A percentile compares a stretch with the other conserved stretches of the same genome.
These are phyloP conservation scores for Trichoplusia ni DNA, from an alignment of 1,140 invertebrate species.

Conservation along the genomic window DNA sequence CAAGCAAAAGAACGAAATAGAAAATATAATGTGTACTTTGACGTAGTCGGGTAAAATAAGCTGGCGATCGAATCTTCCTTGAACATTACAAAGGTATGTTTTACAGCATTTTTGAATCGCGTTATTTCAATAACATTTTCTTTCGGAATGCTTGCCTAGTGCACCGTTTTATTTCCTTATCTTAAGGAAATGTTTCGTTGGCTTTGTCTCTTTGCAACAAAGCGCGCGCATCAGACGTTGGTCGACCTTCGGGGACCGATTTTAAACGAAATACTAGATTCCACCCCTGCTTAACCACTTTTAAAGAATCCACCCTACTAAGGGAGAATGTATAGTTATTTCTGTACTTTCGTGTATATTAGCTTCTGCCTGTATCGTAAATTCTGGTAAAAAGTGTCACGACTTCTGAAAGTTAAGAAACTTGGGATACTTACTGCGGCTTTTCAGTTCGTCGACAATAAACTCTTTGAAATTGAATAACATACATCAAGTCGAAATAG, in stretches of 20 bases:
- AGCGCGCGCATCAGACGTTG: slow-evolving; percentile 41
- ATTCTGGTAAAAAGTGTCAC: slow-evolving; percentile 36
- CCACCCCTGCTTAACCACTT: slow-evolving; percentile 39
- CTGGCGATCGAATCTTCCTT: no score
- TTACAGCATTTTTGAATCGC: slow-evolving; percentile 6
- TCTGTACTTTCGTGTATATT: slow-evolving; percentile 23
- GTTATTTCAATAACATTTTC: slow-evolving; percentile 35
- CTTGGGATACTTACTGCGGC: slow-evolving; percentile 25
- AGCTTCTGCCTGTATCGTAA: slow-evolving; percentile 22
- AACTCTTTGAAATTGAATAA: slow-evolving; percentile 26
- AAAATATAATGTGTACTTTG: no score
- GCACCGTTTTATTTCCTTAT: slow-evolving; percentile 57
- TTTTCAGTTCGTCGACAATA: slow-evolving; percentile 31
- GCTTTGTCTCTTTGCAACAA: slow-evolving; percentile 55
- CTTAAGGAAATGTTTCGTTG: slow-evolving; percentile 44
- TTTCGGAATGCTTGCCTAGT: slow-evolving; percentile 39
- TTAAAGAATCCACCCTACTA: slow-evolving; percentile 39
- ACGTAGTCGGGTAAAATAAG: no score
- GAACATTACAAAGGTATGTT: not conserved
- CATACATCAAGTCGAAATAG: slow-evolving; percentile 31
- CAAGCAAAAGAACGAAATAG: no score
- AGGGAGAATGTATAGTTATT: slow-evolving; percentile 27
- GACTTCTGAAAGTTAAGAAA: slow-evolving; percentile 25
- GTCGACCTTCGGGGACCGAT: slow-evolving; percentile 51
- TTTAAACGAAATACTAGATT: slow-evolving; percentile 50